Evolutionary conservation across 2,797 vertebrate species (phyloP).

Genomic region (Chloroceryle amazona): DNA sequence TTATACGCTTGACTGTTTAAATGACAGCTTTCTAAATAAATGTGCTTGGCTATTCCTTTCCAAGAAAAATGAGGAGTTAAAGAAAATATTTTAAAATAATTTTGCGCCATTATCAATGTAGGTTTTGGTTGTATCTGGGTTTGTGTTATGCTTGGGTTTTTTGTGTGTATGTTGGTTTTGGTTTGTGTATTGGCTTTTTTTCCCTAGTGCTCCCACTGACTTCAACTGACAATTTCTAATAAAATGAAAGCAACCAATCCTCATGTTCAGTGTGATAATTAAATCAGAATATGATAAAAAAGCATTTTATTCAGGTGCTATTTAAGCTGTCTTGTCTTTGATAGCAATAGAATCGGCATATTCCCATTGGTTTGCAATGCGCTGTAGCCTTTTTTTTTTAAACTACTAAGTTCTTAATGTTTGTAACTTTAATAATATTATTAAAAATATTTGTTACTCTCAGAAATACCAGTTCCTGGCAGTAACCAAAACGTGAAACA

Average conservation of each 20-base stretch:
- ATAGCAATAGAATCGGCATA: neutral
- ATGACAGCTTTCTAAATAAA: neutral
- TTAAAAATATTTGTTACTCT: neutral
- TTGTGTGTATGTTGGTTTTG: no score
- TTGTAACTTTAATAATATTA: neutral
- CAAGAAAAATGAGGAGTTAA: neutral
- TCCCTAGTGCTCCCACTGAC: rapidly evolving
- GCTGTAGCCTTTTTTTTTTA: neutral
- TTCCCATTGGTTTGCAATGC: neutral
- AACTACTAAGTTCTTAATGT: neutral
- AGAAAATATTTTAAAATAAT: neutral
- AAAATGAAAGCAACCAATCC: neutral
- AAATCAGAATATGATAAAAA: neutral
- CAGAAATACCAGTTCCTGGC: neutral
- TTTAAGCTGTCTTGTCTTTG: neutral
- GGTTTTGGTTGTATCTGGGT: rapidly evolving
- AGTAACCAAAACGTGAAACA: neutral
- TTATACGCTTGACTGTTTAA: neutral
- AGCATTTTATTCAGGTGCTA: neutral
- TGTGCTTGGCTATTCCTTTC: neutral
- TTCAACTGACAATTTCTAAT: neutral
- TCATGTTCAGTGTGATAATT: neutral
- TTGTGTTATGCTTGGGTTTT: no score
- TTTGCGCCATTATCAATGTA: neutral
- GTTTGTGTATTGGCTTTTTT: neutral